Evolutionary conservation across 2,888 invertebrate genomes (phyloP), one percentile per base, ranked within the genome.

Genomic region (Pristionchus fissidentatus): DNA sequence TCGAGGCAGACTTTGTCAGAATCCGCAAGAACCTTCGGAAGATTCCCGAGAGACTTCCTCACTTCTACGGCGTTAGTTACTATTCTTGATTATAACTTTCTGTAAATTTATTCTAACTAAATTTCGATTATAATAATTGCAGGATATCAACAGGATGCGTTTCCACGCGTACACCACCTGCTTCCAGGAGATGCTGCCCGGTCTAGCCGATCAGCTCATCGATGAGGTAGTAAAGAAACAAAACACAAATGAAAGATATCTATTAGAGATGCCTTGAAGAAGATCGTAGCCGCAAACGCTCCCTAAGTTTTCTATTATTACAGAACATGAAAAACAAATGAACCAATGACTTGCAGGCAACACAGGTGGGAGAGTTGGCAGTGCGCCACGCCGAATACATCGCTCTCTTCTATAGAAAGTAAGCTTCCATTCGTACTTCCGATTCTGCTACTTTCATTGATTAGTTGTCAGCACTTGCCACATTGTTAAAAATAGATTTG

Each of bases 1-100:
- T 81, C 22, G 62, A 62, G 22, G 43, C 60, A 38, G 80, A 81
- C 4, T 62, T 62, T 29, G 62, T 43, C 43, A 41, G 46, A 35
- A 81, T 81, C 43, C 41, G 52, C 29, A 81, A 81, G 62, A 60
- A 81, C 46, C 80, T 81, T 19, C 41, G 41, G 52, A 81, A 62
- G 46, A 13, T 62, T 4, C 80, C 80, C 2, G 80, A 81, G 32
- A 41, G 62, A 62, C 3, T 46, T 29, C 10, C 32, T 2, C 46
- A 60, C 32, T 46, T 81, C 26, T 81, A 81, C 38, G 8, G 19
- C 41, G 80, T 81, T 22, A 35, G 35, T 13, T 26, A 7, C 7
- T 26, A 62, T 32, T n/a, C 4, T 35, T 55, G 26, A 38, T 52
- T 43, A 7, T 4, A 13, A 75, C 2, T 29, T 29, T 22, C n/a